These are phyloP conservation scores for Smithornis capensis DNA, from an alignment of 2,113 vertebrate genomes.

Conservation along the genomic window DNA sequence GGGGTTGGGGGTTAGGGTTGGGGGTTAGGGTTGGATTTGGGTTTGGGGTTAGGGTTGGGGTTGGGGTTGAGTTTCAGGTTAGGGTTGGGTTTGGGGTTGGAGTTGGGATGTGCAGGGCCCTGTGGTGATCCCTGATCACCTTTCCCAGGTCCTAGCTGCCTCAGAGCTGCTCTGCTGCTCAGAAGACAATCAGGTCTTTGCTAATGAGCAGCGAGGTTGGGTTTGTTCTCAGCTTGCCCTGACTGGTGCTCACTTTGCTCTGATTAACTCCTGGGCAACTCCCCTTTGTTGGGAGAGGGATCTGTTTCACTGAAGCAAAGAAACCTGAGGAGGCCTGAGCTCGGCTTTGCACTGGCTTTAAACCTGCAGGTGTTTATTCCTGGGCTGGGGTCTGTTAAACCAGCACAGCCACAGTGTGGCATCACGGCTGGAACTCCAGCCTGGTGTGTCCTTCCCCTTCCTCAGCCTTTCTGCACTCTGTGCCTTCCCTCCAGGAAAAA, in stretches of 20 bases:
- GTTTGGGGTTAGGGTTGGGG: no score
- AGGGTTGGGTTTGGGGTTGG: no score
- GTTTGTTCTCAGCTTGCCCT: neutral
- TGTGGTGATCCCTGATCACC: neutral
- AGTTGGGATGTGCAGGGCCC: neutral
- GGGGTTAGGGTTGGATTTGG: no score
- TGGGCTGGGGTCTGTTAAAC: neutral
- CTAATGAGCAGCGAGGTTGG: neutral
- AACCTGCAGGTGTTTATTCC: rapidly evolving
- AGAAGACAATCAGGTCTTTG: neutral
- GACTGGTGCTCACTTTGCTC: neutral
- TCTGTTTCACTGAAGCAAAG: neutral
- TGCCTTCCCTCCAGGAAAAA: neutral
- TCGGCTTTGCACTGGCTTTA: neutral
- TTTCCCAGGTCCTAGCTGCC: neutral
- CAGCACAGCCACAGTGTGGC: neutral
- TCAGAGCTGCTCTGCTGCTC: neutral
- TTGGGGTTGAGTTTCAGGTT: no score
- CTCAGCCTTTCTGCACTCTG: neutral
- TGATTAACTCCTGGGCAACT: neutral
- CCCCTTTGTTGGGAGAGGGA: neutral
- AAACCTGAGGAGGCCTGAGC: neutral
- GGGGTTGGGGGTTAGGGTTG: no score
- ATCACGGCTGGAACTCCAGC: rapidly evolving
- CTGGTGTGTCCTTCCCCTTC: rapidly evolving